Base-by-base conservation (phyloP, 2,113 vertebrate species). In the Paradoxurus hermaphroditus region DNA sequence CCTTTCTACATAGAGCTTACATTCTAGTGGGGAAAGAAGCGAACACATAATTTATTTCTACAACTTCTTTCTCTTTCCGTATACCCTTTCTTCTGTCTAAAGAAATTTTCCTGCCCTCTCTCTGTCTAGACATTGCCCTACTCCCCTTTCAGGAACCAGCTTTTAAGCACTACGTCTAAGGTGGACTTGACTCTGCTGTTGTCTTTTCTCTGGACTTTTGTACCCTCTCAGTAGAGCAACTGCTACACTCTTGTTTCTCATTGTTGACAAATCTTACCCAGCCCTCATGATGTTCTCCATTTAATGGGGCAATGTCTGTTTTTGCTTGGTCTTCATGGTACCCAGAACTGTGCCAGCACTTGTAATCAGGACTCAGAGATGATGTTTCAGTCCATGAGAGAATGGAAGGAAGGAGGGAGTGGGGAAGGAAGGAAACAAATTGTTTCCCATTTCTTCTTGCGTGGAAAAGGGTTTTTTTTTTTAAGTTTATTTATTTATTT, bases 101-200 rank as follows among this genome's bases (percentile, higher is more conserved):
- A n/a, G 77, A 94, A 72, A 70, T 10, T 68, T 49, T 19, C 25
- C 59, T 59, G 36, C 63, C 39, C 14, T 72, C 23, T 91, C 36
- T 95, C 39, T 63, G 21, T 86, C 56, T 93, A 75, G 23, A 87
- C 92, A 95, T 81, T 73, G n/a, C 21, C 75, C 79, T 83, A 81
- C 29, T 90, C 53, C 39, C 77, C 36, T 85, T 93, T 91, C 14
- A 91, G 18, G 46, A 82, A 36, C 73, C 62, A 53, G 4, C 11
- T 63, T 70, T 39, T 79, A 65, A 84, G 44, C 16, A 84, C 73
- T 63, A 27, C 7, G 0, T 77, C 53, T 51, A 56, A 95, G 73
- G 49, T 78, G 72, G 39, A 75, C 53, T 90, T 73, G 31, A 51
- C 39, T 27, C 5, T 95, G 3, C 82, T 90, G 67, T 70, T 23